Base-by-base conservation (phyloP, 2,797 vertebrate genomes). In the Eospalax fontanierii region DNA sequence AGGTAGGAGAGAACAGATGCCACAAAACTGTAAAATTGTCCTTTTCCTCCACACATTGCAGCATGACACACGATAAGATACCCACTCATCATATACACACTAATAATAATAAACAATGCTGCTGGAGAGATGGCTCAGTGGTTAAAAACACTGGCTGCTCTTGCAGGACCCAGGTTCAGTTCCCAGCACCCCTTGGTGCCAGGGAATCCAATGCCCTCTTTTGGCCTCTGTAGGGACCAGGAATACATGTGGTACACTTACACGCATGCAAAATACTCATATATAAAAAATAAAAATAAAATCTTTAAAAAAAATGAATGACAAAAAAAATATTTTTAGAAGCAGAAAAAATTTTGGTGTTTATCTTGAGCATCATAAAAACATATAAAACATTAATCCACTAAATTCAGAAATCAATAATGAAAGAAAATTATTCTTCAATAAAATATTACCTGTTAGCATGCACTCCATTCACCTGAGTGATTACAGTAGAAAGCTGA, bases 401-500 rank as follows among this genome's bases (percentile, higher is more conserved):
- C 4, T 33, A 5, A 92, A 86, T 70, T 78, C 43, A 92, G 12
- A 81, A 90, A 83, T 94, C 82, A 78, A 74, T 59, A 92, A 89
- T 35, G 30, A 83, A 92, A 90, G 16, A 89, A 96, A 95, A 80
- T 30, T 2, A 90, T 90, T 95, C 54, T 83, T 95, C 91, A 6
- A 87, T 83, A 80, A 96, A 87, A 94, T n/a, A 95, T 98, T 98
- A 99, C 99, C 99, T 99, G 98, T 98, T 99, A 68, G 99, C 99
- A 98, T 99, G 98, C 1, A 99, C 99, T 97, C 99, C 99, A 95
- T 99, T 99, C 96, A 99, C 99, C 97, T 99, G 99, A 70, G 99
- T 99, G 97, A 99, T 99, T 91, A 99, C 99, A 59, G 99, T 99
- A 80, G 99, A 99, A 61, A 99, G 98, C 96, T 99, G 99, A 86